Conservation (phyloP, 2,797 vertebrate species). For the Sus cebifrons region DNA sequence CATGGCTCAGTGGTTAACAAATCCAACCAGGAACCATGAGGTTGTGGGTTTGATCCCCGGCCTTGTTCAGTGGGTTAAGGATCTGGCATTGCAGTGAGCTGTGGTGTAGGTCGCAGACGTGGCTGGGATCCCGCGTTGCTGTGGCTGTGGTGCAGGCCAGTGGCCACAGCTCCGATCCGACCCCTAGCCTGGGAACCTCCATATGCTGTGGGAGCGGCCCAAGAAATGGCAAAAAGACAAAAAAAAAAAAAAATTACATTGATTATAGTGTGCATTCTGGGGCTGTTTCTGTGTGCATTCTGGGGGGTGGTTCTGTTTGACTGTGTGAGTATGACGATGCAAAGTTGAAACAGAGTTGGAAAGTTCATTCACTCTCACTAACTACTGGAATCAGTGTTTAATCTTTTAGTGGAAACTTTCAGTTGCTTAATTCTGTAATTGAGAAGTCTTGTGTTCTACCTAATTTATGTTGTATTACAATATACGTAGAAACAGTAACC, state of each 20-base stretch:
- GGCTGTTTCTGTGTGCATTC: conserved; percentile 47
- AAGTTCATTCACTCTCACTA: conserved; percentile 89
- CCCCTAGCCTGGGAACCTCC: too few species aligned
- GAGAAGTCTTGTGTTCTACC: conserved; percentile 89
- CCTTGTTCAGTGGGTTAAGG: too few species aligned
- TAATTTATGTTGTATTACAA: conserved; percentile 93
- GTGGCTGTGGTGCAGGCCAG: too few species aligned
- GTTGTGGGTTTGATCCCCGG: too few species aligned
- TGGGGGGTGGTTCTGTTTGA: conserved; percentile 89
- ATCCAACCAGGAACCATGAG: too few species aligned
- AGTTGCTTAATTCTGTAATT: conserved; percentile 88
- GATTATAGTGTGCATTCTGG: conserved; percentile 89
- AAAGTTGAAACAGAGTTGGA: conserved; percentile 88
- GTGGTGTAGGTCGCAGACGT: too few species aligned
- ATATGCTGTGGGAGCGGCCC: too few species aligned
- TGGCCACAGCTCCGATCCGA: too few species aligned
- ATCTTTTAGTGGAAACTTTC: conserved; percentile 89
- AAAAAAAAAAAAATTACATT: conserved; percentile 22
- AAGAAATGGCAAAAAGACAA: too few species aligned
- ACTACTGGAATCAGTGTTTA: conserved; percentile 92
- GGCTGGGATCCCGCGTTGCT: too few species aligned
- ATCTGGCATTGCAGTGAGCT: too few species aligned
- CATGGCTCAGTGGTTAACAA: too few species aligned
- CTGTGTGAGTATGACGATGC: conserved; percentile 86
- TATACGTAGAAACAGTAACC: conserved; percentile 92